Evolutionary conservation across 2,888 invertebrate genomes (phyloP), one percentile per base, ranked within the genome.

Genomic region (Rapana venosa): DNA sequence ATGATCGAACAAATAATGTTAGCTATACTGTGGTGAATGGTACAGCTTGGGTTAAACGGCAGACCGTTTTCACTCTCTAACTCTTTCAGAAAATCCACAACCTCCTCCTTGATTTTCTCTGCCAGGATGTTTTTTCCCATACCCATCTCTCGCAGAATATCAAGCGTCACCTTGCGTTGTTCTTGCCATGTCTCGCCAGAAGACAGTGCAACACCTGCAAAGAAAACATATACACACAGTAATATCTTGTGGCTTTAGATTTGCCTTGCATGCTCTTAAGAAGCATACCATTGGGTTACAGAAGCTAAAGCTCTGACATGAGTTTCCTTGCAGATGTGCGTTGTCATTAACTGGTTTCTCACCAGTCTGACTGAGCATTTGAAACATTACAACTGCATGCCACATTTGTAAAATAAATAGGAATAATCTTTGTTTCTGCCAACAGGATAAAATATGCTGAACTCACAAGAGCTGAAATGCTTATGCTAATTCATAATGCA

Each of bases 1-100:
- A 88, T 85, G n/a, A 92, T 77, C 6, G 90, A 90, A 35, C 90
- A 90, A 32, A 91, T 90, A 1, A 90, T 83, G 87, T 91, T 90
- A 22, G 90, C 56, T 15, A 91, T 74, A 4, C 89, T 61, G 17
- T 56, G 84, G 79, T 74, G 87, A 30, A 79, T 35, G 35, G 66
- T 0, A 11, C 30, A 35, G 30, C 1, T 0, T 22, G 56, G 58
- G 66, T 90, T 56, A 35, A 87, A 70, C 15, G 56, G n/a, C 22
- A 8, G n/a, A n/a, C 79, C 70, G 22, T 56, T 61, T 32, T 87
- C 22, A 1, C 26, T 36, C 36, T 87, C 77, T 13, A 91, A n/a
- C 70, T 61, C 81, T 30, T 85, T 35, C 32, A 90, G 85, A 35
- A 70, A 88, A 22, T 84, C 56, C 36, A 47, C 35, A 5, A 88